A percentile compares a stretch with the other conserved stretches of the same genome.
phyloP scores from a whole-genome alignment of 2,888 invertebrate genomes.

The Hedya salicella region DNA sequence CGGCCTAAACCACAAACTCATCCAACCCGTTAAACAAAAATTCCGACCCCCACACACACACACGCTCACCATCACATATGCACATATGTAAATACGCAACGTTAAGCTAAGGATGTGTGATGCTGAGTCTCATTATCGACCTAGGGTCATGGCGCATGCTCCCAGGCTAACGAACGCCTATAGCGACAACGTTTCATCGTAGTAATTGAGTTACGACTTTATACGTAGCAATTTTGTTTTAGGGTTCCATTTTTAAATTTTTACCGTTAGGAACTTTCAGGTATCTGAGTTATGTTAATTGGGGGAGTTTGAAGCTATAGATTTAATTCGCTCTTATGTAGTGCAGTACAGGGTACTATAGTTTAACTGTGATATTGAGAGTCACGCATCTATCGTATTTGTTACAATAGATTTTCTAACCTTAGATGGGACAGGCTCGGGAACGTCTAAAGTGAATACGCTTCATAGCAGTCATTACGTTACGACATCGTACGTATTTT shows the following conservation, averaged over 20 bases:
- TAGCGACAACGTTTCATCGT: constrained; percentile 83
- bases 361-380: too few relatives aligned
- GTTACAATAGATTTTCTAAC: too few relatives aligned
- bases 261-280: not conserved
- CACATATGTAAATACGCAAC: constrained; percentile 84
- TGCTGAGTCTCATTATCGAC: constrained; percentile 85
- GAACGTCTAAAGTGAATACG: too few relatives aligned
- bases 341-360: too few relatives aligned
- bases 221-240: constrained; percentile 83
- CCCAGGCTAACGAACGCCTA: constrained; percentile 82
- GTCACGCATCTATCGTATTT: too few relatives aligned
- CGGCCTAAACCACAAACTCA: constrained; percentile 14
- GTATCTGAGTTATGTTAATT: too few relatives aligned
- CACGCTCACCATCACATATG: constrained; percentile 67
- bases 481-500: constrained; percentile 56
- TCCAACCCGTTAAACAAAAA: constrained; percentile 43
- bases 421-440: too few relatives aligned
- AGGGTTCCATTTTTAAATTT: constrained; percentile 40
- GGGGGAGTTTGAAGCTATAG: too few relatives aligned
- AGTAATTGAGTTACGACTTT: constrained; percentile 85
- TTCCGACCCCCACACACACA: constrained; percentile 23
- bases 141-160: constrained; percentile 85
- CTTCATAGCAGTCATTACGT: constrained; percentile 84
- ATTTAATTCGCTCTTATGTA: too few relatives aligned
- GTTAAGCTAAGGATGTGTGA: constrained; percentile 84